Conservation (phyloP, 2,113 vertebrate species). For the Sylvia atricapilla region DNA sequence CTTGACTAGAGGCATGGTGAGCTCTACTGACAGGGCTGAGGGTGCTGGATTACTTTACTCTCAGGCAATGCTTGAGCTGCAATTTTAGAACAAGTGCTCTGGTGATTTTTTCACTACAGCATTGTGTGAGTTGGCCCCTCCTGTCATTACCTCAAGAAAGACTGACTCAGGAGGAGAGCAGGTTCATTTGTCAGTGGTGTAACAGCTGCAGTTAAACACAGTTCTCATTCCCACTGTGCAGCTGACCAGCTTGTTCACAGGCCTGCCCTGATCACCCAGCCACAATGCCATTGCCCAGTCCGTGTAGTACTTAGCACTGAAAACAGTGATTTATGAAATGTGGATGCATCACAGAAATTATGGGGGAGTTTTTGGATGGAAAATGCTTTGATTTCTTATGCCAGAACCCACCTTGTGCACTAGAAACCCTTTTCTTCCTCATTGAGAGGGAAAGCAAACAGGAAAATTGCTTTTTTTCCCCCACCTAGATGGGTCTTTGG, state of each 20-base stretch:
- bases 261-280: not conserved
- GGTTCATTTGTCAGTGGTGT: constrained; percentile 27
- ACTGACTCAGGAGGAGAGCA: not conserved
- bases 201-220: constrained; percentile 40
- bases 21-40: not conserved
- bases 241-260: constrained; percentile 1
- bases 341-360: not conserved
- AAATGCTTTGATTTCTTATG: not conserved
- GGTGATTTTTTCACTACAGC: not conserved
- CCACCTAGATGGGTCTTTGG: not conserved
- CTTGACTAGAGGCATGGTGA: not conserved
- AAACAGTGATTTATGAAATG: not conserved
- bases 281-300: rapidly evolving
- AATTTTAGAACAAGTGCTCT: not conserved
- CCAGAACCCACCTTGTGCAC: not conserved
- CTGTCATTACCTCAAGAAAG: not conserved
- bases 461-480: not conserved
- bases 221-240: not conserved
- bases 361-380: not conserved
- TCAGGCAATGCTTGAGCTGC: not conserved
- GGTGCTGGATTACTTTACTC: not conserved
- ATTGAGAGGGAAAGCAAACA: not conserved
- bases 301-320: not conserved
- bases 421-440: not conserved
- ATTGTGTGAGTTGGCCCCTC: not conserved